Base-by-base conservation (phyloP, 92 coral and sea anemone genomes). In the Virgularia gustaviana region DNA sequence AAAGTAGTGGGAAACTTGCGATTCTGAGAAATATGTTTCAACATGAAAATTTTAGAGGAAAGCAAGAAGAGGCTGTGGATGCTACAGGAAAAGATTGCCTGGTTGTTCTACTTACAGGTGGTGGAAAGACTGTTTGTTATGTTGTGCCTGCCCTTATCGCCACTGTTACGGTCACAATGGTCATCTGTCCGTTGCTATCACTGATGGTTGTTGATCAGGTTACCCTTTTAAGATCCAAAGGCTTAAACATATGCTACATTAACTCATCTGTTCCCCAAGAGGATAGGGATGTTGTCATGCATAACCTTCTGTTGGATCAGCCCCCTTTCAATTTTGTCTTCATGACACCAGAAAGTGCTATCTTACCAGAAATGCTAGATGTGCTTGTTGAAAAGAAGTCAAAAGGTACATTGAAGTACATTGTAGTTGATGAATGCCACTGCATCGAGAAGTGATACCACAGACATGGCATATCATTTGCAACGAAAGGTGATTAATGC, bases 101-200 rank as follows among this genome's bases (percentile, higher is more conserved):
- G 8, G 58, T 83, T 25, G 63, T 83, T 23, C 24, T 83, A 32
- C 87, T 83, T 41, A 83, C 87, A 42, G 87, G 83, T 8, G 78
- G 67, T 47, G 84, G 88, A 18, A 83, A 83, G 36, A 84, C 85
- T 15, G n/a, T n/a, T n/a, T 82, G 90, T 38, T 86, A 78, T 83
- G 81, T 83, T 8, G 61, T 86, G 6, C 90, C 85, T 33, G 90
- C 85, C 0, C 34, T 86, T 1, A 70, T 86, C 32, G n/a, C n/a
- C n/a, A 0, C 41, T 13, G 68, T 45, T 20, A 65, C 75, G 39
- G 56, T 83, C 3, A 86, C 85, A 10, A 68, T 83, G 12, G 80
- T 86, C 0, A 63, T 86, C 9, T 64, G 49, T 24, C 85, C 88
- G 1, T 36, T 83, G 27, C 56, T 86, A 3, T 82, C 83, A 6